Evolutionary conservation across 2,797 vertebrate genomes (phyloP), one percentile per base, ranked within the genome.

Genomic region (Cyprinella venusta): DNA sequence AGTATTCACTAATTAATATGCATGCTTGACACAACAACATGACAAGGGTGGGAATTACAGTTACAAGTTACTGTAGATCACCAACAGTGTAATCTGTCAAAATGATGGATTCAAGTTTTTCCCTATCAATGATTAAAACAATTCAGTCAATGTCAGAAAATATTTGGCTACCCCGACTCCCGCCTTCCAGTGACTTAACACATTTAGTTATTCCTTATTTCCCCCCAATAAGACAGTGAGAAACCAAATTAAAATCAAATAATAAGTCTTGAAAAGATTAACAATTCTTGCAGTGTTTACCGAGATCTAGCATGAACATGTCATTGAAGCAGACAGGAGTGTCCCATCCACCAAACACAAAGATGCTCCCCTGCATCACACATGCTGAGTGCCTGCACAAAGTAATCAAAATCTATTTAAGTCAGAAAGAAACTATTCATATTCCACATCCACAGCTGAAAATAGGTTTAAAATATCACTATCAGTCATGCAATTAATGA

Each of bases 331-430:
- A 95, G 48, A 96, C 90, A 0, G 95, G 95, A 8, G 94, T 95
- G 90, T 96, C 95, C 95, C 95, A 96, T 38, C 95, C 95, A 2
- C 94, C 95, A 70, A 96, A 96, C 45, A 96, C 91, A 56, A 93
- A 96, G 86, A 96, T 95, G 85, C 93, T 94, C 74, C 93, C 90
- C 88, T 95, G 93, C 89, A 95, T 91, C 88, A 96, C 93, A 87
- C 95, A 96, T 0, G 95, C 95, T 5, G 95, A 95, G 87, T 96
- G 95, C 12, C 95, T 96, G 88, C 15, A 79, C 36, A 82, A 76
- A 77, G 26, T 10, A 30, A 84, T 52, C 15, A 33, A 74, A 64
- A 77, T 26, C 24, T 18, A 16, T 61, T 9, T 6, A 18, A 40
- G 70, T 65, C 6, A 52, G 13, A 75, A 65, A 48, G 19, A 67